Base-by-base conservation (phyloP, 2,797 vertebrate species). In the Florisuga fusca region DNA sequence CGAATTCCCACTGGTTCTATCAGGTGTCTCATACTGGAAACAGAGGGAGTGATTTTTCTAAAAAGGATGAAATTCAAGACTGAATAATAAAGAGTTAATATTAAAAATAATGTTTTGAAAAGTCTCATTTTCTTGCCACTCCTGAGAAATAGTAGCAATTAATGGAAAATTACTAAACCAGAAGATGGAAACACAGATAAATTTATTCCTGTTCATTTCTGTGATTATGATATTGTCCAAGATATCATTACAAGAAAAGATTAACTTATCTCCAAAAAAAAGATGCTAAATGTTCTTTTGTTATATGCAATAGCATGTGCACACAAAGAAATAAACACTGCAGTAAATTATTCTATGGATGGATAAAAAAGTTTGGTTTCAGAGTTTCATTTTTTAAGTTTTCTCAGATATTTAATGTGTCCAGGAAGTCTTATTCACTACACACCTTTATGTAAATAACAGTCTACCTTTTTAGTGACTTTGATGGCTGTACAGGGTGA, bases 21-120 rank as follows among this genome's bases (percentile, higher is more conserved):
- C 1, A 26, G 3, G 2, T 59, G 18, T 43, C 7, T 63, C 0
- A 1, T 69, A 9, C 3, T 62, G 7, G 33, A 66, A 15, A 38
- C 2, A 53, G 25, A 57, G 8, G 25, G 3, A 6, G 29, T 76
- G 2, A 50, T 83, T 61, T 61, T 90, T 73, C 25, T 45, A 27
- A 27, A 36, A 75, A 75, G 27, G 27, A 43, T 27, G 48, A 18
- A 53, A 64, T 61, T 72, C 8, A 41, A 57, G 8, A 48, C 38
- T 19, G 5, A 76, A 18, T 57, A 45, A 5, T 27, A 53, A 62
- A 41, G 13, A 41, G 10, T 46, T 64, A 43, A 16, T 36, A 69
- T 19, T 38, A 48, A 2, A 68, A 23, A 38, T 79, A 7, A 10
- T 15, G 17, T 3, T 16, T 62, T 88, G 31, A 46, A 89, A 84